These are phyloP conservation scores for Notechis scutatus DNA, from an alignment of 2,113 vertebrate genomes.

Conservation along the genomic window DNA sequence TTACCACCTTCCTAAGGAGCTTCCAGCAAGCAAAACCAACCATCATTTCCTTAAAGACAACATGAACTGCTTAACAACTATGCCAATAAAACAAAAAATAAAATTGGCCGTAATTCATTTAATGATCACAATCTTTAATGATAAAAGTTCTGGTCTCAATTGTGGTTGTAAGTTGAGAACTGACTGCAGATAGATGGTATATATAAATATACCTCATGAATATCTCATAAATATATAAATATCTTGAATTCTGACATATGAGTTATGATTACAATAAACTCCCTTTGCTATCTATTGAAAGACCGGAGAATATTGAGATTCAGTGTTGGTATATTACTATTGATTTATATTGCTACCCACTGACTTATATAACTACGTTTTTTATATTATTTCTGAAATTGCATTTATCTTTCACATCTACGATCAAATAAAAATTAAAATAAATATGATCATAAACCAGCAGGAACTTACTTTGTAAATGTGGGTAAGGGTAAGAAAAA, in stretches of 20 bases:
- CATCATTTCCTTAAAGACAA: no score
- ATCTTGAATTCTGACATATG: background rate
- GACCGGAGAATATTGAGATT: rapidly evolving
- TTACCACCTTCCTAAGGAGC: no score
- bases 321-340: background rate
- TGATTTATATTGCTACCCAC: background rate
- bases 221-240: background rate
- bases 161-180: no score
- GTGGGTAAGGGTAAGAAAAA: background rate
- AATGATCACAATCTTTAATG: no score
- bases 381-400: rapidly evolving
- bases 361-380: background rate
- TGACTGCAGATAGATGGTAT: background rate
- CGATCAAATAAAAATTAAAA: background rate
- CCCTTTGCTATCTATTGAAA: rapidly evolving
- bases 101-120: no score
- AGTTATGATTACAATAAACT: background rate
- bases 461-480: background rate
- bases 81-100: no score
- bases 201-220: background rate
- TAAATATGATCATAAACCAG: background rate
- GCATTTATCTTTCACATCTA: rapidly evolving
- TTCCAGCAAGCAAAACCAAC: no score
- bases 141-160: no score
- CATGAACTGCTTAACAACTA: no score